Base-by-base conservation (phyloP, 92 coral and sea anemone genomes). In the Muricea muricata region DNA sequence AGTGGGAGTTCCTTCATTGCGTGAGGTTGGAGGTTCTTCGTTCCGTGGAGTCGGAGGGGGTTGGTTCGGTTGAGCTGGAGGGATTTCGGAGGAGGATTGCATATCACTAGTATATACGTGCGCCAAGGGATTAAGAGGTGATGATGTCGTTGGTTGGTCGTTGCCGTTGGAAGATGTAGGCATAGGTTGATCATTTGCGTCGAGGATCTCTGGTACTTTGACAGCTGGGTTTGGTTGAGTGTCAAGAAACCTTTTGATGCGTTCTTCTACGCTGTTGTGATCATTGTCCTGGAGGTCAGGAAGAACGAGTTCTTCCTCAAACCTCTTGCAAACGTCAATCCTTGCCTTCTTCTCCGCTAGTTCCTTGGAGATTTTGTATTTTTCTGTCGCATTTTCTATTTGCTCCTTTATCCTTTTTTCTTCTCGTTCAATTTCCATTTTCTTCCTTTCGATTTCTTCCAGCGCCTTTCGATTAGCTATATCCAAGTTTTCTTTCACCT, bases 341-440 rank as follows among this genome's bases (percentile, higher is more conserved):
- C 80, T 29, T 3, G 84, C 84, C 75, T 85, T 83, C 42, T n/a
- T 63, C 41, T 85, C 69, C 41, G 84, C 84, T 68, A 85, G 50
- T 77, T 85, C 77, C 48, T 77, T 52, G 35, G 60, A 28, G 21
- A 76, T 75, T 23, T 67, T 21, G 41, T 61, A 77, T 18, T 41
- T 76, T 33, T 88, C 70, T 25, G 78, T 78, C 18, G 81, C 12
- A 31, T 6, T 39, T 58, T 42, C 52, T 41, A 78, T 29, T 52
- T 84, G 55, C 20, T 88, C 84, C 47, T 52, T 83, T 12, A 80
- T 24, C 30, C 78, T 73, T 28, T 78, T 56, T 58, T 89, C 86
- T 84, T 89, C 79, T 26, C 65, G 61, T 32, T 31, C 56, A 29
- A 83, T 34, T 55, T 74, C 79, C 42, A 74, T 69, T 68, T 13